Evolutionary conservation across 2,888 invertebrate species (phyloP).

Genomic region (Erebia palarica): DNA sequence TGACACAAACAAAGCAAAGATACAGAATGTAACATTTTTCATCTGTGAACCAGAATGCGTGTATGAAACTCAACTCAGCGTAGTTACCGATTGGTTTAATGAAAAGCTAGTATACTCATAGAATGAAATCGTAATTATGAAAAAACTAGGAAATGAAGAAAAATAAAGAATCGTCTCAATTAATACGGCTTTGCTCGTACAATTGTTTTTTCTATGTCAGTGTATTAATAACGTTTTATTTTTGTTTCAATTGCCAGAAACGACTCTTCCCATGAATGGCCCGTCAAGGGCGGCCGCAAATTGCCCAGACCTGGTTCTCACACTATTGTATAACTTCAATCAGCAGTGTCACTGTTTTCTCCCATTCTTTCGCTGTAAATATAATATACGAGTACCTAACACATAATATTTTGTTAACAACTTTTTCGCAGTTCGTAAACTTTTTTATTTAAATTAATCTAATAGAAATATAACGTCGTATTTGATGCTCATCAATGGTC

Average conservation of each 20-base stretch:
- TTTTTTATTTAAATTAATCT: no score
- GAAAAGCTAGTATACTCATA: no score
- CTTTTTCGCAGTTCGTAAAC: background rate
- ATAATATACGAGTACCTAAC: background rate
- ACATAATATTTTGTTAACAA: background rate
- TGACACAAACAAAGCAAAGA: no score
- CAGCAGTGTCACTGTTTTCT: slow-evolving; percentile 18
- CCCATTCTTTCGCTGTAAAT: slow-evolving; percentile 9
- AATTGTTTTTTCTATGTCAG: background rate
- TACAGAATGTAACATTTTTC: no score
- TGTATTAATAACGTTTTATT: slow-evolving; percentile 5
- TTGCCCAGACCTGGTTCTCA: slow-evolving; percentile 18
- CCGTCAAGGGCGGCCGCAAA: slow-evolving; percentile 15
- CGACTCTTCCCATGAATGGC: slow-evolving; percentile 19
- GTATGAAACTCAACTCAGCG: no score
- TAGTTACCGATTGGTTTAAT: no score
- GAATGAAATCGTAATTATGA: no score
- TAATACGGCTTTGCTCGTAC: background rate
- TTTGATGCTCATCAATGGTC: no score
- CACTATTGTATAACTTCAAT: slow-evolving; percentile 14
- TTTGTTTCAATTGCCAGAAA: slow-evolving; percentile 30
- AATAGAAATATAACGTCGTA: no score
- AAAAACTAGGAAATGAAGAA: no score
- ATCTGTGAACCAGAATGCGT: no score
- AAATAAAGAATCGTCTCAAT: no score